Base-by-base conservation (phyloP, 30 jellyfish, hydroid and myxozoan species). In the Euphysa ruthae region DNA sequence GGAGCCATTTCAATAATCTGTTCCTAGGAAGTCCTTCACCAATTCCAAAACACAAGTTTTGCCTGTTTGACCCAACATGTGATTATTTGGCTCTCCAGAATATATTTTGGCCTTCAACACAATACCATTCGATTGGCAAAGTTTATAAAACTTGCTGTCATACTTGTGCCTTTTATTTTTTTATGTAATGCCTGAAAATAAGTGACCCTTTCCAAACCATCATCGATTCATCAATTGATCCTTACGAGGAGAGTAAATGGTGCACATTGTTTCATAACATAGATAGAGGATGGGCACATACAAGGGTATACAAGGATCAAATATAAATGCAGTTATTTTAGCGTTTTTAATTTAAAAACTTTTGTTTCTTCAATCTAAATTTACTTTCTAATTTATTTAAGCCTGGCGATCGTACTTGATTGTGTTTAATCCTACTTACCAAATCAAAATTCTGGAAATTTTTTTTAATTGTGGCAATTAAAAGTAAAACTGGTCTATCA, bases 131-230 rank as follows among this genome's bases (percentile, higher is more conserved):
- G 38, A 18, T 1, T 1, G 26, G 77, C 79, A 66, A 0, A 66
- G 16, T 51, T 66, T 62, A 56, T 18, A 66, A 29, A 43, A 26
- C 46, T 66, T 66, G 76, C 12, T 2, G 49, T 77, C 79, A 56
- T 66, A 66, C 46, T 66, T 66, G 33, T 66, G 81, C 1, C 75
- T 66, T 60, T 0, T 44, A 33, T 20, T 66, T 49, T n/a, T 66
- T 66, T 20, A 66, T 50, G 32, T 66, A 66, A 24, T 66, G 80
- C 42, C 56, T 61, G 79, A 66, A 66, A 20, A 26, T 55, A 1
- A 66, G 46, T 42, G 78, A 24, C 27, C 57, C 78, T 27, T 61
- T 1, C 79, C 79, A 66, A 49, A 44, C 62, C 79, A 66, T 66
- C 55, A 66, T 66, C 19, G 79, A 66, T 55, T 63, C 70, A 30